Base-by-base conservation (phyloP, 2,113 vertebrate genomes). In the Poicephalus meyeri region DNA sequence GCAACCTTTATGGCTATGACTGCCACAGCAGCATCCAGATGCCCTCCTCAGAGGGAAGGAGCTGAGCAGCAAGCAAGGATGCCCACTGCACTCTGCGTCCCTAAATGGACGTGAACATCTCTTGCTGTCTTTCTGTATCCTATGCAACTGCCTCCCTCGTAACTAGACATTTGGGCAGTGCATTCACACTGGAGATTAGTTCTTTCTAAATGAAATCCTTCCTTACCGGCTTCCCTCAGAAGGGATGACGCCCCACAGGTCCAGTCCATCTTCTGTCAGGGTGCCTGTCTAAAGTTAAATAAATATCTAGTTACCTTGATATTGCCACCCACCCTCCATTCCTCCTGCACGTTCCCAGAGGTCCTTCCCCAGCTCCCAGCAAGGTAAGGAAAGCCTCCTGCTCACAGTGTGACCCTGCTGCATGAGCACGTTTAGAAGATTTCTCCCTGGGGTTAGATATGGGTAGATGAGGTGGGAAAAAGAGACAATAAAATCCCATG, bases 241-340 rank as follows among this genome's bases (percentile, higher is more conserved):
- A 53, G 97, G 95, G 29, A 97, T 89, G 16, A 94, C 8, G 0
- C 97, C 97, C 97, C 98, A 98, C 88, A 98, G 96, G 80, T 98
- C 98, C 96, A 98, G 91, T 15, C 97, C 96, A 11, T 98, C 98
- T 92, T 98, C 98, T 20, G 98, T 98, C 60, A 98, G 90, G 1
- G 95, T 98, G 33, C 97, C 98, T 7, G 97, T 98, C 98, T 98
- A 64, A 70, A 86, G 60, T 35, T 19, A 92, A 72, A 80, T 14
- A 78, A 64, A 84, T 9, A 69, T 11, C 13, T 15, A 23, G 15
- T 74, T 58, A 64, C 29, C 6, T 12, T 56, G 23, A 28, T 52
- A 52, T 35, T 37, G 31, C 11, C 28, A 20, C 46, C 21, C 37
- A 63, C 37, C 24, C 8, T 28, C 15, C 14, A 28, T 41, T 58